Percentiles rank a stretch among this genome's conserved stretches.
Conservation (phyloP, 2,888 invertebrate species). For the Drosophila gaucha region DNA sequence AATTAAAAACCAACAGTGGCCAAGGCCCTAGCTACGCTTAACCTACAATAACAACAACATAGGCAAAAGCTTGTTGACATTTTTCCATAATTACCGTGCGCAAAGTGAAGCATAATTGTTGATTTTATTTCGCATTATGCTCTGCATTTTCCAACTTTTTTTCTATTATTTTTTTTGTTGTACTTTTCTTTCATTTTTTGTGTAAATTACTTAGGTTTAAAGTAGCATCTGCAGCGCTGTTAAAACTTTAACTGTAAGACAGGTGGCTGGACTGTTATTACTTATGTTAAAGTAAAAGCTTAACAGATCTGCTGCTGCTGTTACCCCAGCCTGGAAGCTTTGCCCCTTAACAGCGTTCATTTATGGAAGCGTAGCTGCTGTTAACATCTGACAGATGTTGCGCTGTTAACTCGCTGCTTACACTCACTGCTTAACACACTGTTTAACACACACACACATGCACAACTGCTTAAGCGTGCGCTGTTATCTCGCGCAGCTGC, state of each 20-base stretch:
- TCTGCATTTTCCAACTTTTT: conserved; percentile 15
- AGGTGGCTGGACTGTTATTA: not conserved
- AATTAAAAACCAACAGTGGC: conserved; percentile 80
- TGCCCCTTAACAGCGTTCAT: conserved; percentile 58
- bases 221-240: conserved; percentile 6
- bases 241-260: not conserved
- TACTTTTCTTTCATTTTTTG: not conserved
- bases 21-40: conserved; percentile 70
- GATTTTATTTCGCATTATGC: conserved; percentile 74
- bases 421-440: not conserved
- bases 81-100: conserved; percentile 80
- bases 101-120: conserved; percentile 75
- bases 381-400: not conserved
- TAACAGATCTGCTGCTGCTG: conserved; percentile 18
- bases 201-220: conserved; percentile 34
- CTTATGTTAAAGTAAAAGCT: conserved; percentile 19
- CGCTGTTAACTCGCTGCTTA: not conserved
- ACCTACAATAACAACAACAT: conserved; percentile 66
- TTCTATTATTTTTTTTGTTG: no score
- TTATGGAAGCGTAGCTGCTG: conserved; percentile 43
- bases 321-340: conserved; percentile 54
- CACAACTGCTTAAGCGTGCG: not conserved
- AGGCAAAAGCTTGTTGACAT: conserved; percentile 70
- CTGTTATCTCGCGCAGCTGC: no score
- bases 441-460: not conserved